These are phyloP conservation scores for Ceratotherium simum DNA, from an alignment of 2,113 vertebrate species.

Conservation along the genomic window DNA sequence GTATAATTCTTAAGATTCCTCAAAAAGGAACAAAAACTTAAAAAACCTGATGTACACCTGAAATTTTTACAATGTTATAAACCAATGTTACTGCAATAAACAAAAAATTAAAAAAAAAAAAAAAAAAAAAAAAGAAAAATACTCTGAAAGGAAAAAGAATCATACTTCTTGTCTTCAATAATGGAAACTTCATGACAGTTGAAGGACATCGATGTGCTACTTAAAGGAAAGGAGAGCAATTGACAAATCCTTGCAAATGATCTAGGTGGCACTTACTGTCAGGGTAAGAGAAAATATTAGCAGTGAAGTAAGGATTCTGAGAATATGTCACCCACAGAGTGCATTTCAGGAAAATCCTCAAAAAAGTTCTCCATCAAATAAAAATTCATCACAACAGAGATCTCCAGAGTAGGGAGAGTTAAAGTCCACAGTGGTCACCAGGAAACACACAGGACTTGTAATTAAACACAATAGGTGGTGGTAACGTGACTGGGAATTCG, in stretches of 20 bases:
- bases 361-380: not conserved
- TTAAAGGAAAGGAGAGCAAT: not conserved
- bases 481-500: not conserved
- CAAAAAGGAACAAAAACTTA: not conserved
- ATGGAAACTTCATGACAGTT: not conserved
- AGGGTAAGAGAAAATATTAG: not conserved
- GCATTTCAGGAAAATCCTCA: not conserved
- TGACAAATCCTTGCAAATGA: not conserved
- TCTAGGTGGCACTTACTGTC: not conserved
- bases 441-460: not conserved
- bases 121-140: not conserved
- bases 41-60: no score
- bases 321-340: not conserved
- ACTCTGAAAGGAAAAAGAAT: not conserved
- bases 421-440: not conserved
- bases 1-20: not conserved
- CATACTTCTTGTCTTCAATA: not conserved
- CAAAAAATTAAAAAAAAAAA: no score
- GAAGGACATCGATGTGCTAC: not conserved
- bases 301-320: not conserved
- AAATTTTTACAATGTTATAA: no score
- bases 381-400: not conserved
- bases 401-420: not conserved
- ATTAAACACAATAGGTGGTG: not conserved
- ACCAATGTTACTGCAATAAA: no score